These are phyloP conservation scores for Coenonympha arcania DNA, from an alignment of 2,888 invertebrate genomes.

Conservation along the genomic window DNA sequence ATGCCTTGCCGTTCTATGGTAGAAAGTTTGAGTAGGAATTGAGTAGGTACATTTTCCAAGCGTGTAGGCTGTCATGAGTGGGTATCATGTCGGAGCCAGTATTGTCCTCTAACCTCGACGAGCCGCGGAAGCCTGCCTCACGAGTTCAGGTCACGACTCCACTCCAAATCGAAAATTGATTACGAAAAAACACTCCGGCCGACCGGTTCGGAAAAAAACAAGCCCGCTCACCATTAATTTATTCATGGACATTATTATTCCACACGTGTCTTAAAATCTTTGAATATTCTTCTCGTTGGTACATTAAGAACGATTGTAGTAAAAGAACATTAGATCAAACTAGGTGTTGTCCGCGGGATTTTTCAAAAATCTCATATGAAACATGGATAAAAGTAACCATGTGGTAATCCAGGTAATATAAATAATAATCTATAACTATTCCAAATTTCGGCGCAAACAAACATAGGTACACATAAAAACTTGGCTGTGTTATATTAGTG, in stretches of 20 bases:
- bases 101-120: constrained; percentile 22
- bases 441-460: too few relatives aligned
- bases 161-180: constrained; percentile 67
- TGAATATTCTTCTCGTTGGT: constrained; percentile 2
- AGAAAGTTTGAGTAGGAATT: too few relatives aligned
- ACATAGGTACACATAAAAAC: too few relatives aligned
- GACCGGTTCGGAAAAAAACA: constrained; percentile 53
- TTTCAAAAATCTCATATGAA: too few relatives aligned
- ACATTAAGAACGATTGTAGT: background rate
- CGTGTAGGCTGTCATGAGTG: background rate
- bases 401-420: too few relatives aligned
- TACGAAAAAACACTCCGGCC: constrained; percentile 50
- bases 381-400: too few relatives aligned
- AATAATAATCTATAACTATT: too few relatives aligned
- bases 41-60: background rate
- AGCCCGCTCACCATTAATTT: constrained; percentile 58
- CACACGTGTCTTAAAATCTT: constrained; percentile 42
- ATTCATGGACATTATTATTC: constrained; percentile 55
- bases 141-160: constrained; percentile 59
- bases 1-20: too few relatives aligned
- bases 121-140: constrained; percentile 55
- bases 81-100: background rate
- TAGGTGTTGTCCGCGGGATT: too few relatives aligned
- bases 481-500: too few relatives aligned
- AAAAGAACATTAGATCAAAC: too few relatives aligned